A percentile compares a stretch with the other conserved stretches of the same genome.
These are phyloP conservation scores for Odontocolon sp. DNA, from an alignment of 2,888 invertebrate species.

Conservation along the genomic window DNA sequence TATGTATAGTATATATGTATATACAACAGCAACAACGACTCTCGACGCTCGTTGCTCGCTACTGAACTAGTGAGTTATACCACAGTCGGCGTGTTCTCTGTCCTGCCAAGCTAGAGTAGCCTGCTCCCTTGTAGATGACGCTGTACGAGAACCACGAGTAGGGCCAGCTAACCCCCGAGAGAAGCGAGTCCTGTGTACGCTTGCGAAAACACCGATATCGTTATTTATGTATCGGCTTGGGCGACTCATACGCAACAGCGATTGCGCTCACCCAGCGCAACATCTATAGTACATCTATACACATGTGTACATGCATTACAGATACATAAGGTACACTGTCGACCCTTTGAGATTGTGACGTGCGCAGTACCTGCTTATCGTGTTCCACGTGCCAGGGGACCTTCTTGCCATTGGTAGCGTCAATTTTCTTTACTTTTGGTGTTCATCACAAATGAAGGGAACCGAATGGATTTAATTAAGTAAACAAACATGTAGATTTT, in stretches of 20 bases:
- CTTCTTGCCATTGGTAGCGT: too few relatives aligned
- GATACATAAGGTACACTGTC: not conserved
- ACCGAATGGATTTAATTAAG: too few relatives aligned
- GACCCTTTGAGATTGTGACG: too few relatives aligned
- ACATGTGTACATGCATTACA: not conserved
- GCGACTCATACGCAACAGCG: slow-evolving; percentile 46
- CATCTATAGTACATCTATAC: not conserved
- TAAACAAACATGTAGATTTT: too few relatives aligned
- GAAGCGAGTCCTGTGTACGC: slow-evolving; percentile 64
- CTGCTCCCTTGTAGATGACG: slow-evolving; percentile 1
- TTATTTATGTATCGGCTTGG: slow-evolving; percentile 78
- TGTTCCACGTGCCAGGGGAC: too few relatives aligned
- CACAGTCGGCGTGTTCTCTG: slow-evolving; percentile 43
- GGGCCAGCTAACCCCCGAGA: slow-evolving; percentile 36
- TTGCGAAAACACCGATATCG: slow-evolving; percentile 78
- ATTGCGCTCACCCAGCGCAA: not conserved
- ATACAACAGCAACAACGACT: slow-evolving; percentile 15
- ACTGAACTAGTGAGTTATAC: slow-evolving; percentile 37
- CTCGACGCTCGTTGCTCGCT: slow-evolving; percentile 27
- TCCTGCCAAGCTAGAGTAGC: slow-evolving; percentile 37
- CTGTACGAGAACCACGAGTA: slow-evolving; percentile 20
- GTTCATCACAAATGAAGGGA: too few relatives aligned
- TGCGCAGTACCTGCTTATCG: too few relatives aligned
- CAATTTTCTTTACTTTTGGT: too few relatives aligned
- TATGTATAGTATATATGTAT: not conserved